phyloP scores from a whole-genome alignment of 2,797 vertebrate species.

The Poeciliopsis infans region DNA sequence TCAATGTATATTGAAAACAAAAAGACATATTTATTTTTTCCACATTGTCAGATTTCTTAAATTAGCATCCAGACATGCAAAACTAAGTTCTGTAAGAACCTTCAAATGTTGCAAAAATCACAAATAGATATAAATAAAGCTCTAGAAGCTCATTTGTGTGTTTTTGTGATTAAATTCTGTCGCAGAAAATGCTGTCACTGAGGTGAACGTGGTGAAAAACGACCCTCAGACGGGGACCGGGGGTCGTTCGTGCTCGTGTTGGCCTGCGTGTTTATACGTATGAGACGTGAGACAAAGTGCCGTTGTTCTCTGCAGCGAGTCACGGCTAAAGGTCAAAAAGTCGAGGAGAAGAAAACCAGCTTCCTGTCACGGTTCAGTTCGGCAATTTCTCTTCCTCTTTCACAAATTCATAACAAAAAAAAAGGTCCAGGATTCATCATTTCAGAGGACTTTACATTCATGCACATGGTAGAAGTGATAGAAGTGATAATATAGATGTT shows the following conservation, averaged over 20 bases:
- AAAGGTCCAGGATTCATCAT: not conserved
- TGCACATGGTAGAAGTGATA: not conserved
- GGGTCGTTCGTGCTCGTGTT: not conserved
- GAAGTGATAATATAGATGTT: no score
- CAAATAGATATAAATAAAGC: not conserved
- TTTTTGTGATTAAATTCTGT: not conserved
- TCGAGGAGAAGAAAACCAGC: not conserved
- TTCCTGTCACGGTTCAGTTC: not conserved
- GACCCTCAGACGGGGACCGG: not conserved
- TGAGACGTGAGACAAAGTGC: constrained; percentile 1
- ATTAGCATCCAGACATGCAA: not conserved
- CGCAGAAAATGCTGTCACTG: not conserved
- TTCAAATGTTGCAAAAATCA: not conserved
- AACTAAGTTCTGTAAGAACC: not conserved
- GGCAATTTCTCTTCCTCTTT: not conserved
- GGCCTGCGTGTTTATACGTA: not conserved
- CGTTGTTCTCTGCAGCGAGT: not conserved
- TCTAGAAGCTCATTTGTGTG: not conserved
- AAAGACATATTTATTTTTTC: not conserved
- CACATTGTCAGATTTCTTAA: not conserved
- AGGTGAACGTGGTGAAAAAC: not conserved
- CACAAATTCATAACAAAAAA: not conserved
- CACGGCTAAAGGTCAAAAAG: not conserved
- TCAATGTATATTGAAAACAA: not conserved
- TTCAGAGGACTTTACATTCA: not conserved